Percentiles rank a stretch among this genome's conserved stretches.
These are phyloP conservation scores for Macrostomum cliftonense DNA, from an alignment of 2,888 invertebrate species.

Conservation along the genomic window DNA sequence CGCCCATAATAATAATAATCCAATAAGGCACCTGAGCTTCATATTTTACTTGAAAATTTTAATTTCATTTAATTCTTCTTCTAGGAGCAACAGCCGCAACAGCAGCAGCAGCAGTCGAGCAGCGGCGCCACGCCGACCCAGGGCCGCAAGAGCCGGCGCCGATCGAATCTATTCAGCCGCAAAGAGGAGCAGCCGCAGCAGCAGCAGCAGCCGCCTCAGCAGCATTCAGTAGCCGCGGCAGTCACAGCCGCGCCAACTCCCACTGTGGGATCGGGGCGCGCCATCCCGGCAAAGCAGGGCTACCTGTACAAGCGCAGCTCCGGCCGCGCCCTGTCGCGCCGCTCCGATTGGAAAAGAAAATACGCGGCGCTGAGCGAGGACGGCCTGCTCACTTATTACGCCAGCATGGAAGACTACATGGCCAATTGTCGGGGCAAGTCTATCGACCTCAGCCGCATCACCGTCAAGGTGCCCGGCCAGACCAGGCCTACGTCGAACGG, in stretches of 20 bases:
- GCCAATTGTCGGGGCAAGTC: constrained; percentile 81
- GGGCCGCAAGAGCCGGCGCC: constrained; percentile 64
- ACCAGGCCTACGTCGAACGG: no score
- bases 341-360: constrained; percentile 91
- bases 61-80: no score
- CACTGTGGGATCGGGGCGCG: constrained; percentile 47
- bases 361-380: constrained; percentile 88
- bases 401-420: constrained; percentile 90
- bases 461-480: constrained; percentile 76
- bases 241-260: no score
- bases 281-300: constrained; percentile 89
- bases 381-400: constrained; percentile 80
- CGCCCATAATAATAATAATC: no score
- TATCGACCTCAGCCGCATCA: constrained; percentile 79
- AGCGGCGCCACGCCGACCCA: constrained; percentile 84
- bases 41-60: no score
- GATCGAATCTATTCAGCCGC: constrained; percentile 69
- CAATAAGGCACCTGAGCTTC: no score
- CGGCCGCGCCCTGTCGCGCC: constrained; percentile 57
- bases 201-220: no score
- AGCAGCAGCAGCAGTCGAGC: constrained; percentile 45
- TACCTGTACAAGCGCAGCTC: constrained; percentile 76
- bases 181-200: no score
- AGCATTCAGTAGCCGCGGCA: no score
- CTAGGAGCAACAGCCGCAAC: no score